Percentiles rank a stretch among this genome's conserved stretches.
Conservation (phyloP, 2,113 vertebrate species). For the Proterorhinus semilunaris region DNA sequence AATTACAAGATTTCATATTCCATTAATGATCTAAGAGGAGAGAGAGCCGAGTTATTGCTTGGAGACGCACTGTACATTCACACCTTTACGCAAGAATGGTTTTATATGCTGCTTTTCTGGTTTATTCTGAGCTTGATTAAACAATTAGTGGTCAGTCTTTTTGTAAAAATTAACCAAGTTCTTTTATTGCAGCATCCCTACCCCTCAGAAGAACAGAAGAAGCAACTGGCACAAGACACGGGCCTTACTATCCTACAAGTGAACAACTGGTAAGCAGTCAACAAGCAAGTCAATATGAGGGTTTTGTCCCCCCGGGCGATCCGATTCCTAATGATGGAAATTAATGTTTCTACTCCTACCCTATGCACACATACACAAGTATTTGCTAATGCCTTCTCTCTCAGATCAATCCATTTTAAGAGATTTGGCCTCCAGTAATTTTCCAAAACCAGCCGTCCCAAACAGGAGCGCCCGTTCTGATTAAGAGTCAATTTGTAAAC, state of each 20-base stretch:
- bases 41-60: constrained; percentile 10
- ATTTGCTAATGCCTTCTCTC: constrained; percentile 58
- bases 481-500: constrained; percentile 60
- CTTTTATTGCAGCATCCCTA: constrained; percentile 88
- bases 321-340: constrained; percentile 73
- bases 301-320: constrained; percentile 67
- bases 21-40: constrained; percentile 85
- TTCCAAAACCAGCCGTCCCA: constrained; percentile 56
- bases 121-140: constrained; percentile 44
- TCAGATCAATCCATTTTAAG: constrained; percentile 72
- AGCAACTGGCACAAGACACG: constrained; percentile 99
- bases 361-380: constrained; percentile 33
- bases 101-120: constrained; percentile 11
- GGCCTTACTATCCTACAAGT: constrained; percentile 99
- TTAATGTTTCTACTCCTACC: constrained; percentile 62
- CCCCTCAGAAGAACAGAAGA: constrained; percentile 99
- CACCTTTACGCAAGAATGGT: constrained; percentile 35
- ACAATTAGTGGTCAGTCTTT: constrained; percentile 38
- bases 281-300: constrained; percentile 55
- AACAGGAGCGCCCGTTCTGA: constrained; percentile 63
- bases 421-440: constrained; percentile 64
- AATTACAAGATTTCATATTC: constrained; percentile 97
- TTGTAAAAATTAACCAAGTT: constrained; percentile 8
- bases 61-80: constrained; percentile 31
- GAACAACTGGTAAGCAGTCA: constrained; percentile 99